A percentile compares a stretch with the other conserved stretches of the same genome.
Conservation (phyloP, 2,797 vertebrate genomes). For the Pseudomugil tenellus region DNA sequence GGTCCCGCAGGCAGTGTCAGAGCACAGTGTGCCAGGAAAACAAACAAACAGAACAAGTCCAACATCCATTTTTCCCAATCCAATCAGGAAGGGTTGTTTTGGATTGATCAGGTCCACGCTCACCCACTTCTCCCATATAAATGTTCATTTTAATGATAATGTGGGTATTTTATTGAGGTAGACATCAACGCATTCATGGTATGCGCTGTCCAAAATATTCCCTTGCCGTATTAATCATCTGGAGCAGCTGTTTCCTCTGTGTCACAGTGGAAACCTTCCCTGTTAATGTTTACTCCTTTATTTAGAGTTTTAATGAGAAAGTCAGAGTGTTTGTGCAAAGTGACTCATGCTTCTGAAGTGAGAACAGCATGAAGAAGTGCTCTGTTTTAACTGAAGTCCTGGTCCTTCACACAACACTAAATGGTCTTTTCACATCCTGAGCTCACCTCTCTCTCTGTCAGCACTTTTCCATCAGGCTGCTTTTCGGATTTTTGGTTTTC, state of each 20-base stretch:
- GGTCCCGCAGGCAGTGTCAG: conserved; percentile 2
- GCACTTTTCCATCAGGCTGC: conserved; percentile 32
- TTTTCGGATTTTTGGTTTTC: conserved; percentile 53
- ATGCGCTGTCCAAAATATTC: neutral
- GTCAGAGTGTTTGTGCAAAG: conserved; percentile 15
- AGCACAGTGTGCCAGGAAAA: neutral
- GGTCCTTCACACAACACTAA: conserved; percentile 27
- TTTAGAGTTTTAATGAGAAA: conserved; percentile 30
- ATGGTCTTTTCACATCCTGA: conserved; percentile 13
- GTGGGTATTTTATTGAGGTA: neutral
- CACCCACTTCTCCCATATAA: neutral
- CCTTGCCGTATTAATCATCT: conserved; percentile 13
- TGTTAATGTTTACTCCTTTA: conserved; percentile 36
- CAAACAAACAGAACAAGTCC: neutral
- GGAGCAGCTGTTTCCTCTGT: conserved; percentile 28
- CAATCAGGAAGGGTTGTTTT: neutral
- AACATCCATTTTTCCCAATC: conserved; percentile 23
- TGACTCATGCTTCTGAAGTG: neutral
- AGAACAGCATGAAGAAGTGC: conserved; percentile 14
- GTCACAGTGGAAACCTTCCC: neutral
- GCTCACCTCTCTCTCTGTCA: conserved; percentile 24
- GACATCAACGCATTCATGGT: neutral
- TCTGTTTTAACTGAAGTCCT: neutral
- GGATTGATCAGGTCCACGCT: neutral
- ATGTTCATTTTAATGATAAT: neutral